Base-by-base conservation (phyloP, 1,140 invertebrate species). In the Neotoxoptera formosana region DNA sequence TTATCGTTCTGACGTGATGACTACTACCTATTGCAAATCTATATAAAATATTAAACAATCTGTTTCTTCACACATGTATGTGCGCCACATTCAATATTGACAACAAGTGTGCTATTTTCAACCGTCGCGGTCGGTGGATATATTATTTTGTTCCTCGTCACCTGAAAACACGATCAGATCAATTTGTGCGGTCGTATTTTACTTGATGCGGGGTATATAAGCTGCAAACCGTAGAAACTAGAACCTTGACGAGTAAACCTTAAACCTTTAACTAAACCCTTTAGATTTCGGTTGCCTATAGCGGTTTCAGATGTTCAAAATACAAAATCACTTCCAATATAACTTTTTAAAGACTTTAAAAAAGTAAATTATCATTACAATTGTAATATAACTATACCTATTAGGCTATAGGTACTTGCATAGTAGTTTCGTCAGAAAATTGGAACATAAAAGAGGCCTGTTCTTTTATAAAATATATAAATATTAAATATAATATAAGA, bases 161-260 rank as follows among this genome's bases (percentile, higher is more conserved):
- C 60, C 60, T 76, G 60, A 76, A 76, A 76, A 76, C n/a, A 76
- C n/a, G 30, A 76, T 76, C n/a, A 76, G n/a, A 76, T 76, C 30
- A 76, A 76, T 76, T 76, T 76, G 30, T 76, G 25, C 23, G 9
- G 8, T 60, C 2, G 4, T 60, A n/a, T 67, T 67, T 67, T 30
- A 67, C 30, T 67, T 67, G 60, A 67, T 67, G 30, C 3, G 60
- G 30, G 60, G 30, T 67, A 30, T 14, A 30, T 51, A 67, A 30
- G 0, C 11, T 67, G 25, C 30, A n/a, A 67, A 67, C 30, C 25
- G 60, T 76, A 76, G 14, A 76, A n/a, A 76, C 60, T n/a, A 14
- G 60, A 76, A 76, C n/a, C 60, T 76, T 17, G 60, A 76, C 4
- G 14, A 76, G 14, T 67, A 14, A 67, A n/a, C 30, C n/a, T n/a